These are phyloP conservation scores for Drosophila antonietae DNA, from an alignment of 2,888 invertebrate species.

Conservation along the genomic window DNA sequence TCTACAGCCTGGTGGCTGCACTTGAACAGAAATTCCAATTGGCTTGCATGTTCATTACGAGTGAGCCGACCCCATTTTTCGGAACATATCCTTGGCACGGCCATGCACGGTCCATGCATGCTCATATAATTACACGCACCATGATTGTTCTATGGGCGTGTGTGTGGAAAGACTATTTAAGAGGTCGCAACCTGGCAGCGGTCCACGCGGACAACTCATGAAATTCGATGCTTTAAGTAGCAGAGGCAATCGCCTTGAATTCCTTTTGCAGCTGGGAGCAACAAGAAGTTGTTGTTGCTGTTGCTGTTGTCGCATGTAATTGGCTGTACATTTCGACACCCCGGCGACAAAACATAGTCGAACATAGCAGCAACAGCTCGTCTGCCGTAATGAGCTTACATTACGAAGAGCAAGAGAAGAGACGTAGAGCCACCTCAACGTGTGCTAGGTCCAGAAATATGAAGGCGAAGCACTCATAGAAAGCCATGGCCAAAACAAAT, in stretches of 20 bases:
- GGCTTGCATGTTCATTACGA: slow-evolving; percentile 55
- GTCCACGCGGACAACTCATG: slow-evolving; percentile 38
- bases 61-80: slow-evolving; percentile 46
- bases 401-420: slow-evolving; percentile 49
- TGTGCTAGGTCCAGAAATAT: slow-evolving; percentile 41
- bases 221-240: slow-evolving; percentile 70
- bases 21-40: slow-evolving; percentile 17
- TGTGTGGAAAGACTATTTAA: slow-evolving; percentile 31
- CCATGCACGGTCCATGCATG: slow-evolving; percentile 60
- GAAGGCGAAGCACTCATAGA: slow-evolving; percentile 42
- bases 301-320: slow-evolving; percentile 72
- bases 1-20: not conserved
- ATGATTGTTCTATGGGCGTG: slow-evolving; percentile 34
- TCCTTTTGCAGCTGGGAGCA: slow-evolving; percentile 65
- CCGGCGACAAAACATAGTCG: slow-evolving; percentile 66
- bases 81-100: slow-evolving; percentile 9
- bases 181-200: slow-evolving; percentile 51
- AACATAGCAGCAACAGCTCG: slow-evolving; percentile 32
- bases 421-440: not conserved
- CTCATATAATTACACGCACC: slow-evolving; percentile 68
- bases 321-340: slow-evolving; percentile 79
- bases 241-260: slow-evolving; percentile 66
- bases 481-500: slow-evolving; percentile 34
- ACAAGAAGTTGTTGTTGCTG: slow-evolving; percentile 40
- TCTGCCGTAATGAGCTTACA: slow-evolving; percentile 76